Base-by-base conservation (phyloP, 2,113 vertebrate genomes). In the Aleadryas rufinucha region DNA sequence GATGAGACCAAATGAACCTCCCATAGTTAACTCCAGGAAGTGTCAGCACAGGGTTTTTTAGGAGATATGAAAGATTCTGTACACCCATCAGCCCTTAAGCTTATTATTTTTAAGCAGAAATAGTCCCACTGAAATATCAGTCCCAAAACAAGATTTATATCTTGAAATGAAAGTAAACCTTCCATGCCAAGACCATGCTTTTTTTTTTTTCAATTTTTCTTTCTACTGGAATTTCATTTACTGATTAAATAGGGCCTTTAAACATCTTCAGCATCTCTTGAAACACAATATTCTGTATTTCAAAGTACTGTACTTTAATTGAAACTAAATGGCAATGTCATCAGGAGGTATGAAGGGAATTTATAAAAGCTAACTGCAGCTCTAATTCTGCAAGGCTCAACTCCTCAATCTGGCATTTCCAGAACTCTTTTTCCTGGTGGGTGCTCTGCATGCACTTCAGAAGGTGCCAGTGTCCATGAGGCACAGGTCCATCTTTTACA, bases 11-110 rank as follows among this genome's bases (percentile, higher is more conserved):
- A 52, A 37, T 12, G 3, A 76, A 42, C 6, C 7, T 63, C 37
- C 5, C 16, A 45, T 0, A 68, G 20, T 5, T 0, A 2, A 24
- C 27, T 71, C 33, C 27, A 18, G 0, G 4, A 41, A 57, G 28
- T 30, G 60, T 42, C 41, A 85, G 31, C 42, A 59, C 3, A 83
- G 26, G 24, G 79, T 76, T 83, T 70, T 54, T 2, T 52, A 60
- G n/a, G n/a, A 60, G 24, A 64, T 16, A 21, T 9, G 6, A 42
- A 54, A 85, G 57, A 71, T n/a, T 11, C 11, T 85, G 50, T 37
- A 61, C 53, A 70, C 8, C 9, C 64, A 78, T 11, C n/a, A 83
- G n/a, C 19, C 57, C 41, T 23, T 15, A 52, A 56, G 16, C 4
- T 2, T 1, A 9, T 33, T 53, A 33, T 45, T 89, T 86, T 37